Conservation (phyloP, 2,888 invertebrate species). For the Epirrhoe alternata region DNA sequence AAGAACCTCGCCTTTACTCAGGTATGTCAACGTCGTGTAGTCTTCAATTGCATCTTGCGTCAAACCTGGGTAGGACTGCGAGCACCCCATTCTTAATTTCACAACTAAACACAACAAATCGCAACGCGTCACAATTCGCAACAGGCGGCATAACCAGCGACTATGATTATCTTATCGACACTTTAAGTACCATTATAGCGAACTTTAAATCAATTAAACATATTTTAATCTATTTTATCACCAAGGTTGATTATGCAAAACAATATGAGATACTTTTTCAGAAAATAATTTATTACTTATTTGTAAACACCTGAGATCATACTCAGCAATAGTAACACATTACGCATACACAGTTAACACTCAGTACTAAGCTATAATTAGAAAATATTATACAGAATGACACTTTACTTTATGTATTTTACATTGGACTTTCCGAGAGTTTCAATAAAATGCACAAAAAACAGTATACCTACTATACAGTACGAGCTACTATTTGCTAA, state of each 20-base stretch:
- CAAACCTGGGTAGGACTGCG: slow-evolving; percentile 76
- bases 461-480: slow-evolving; percentile 24
- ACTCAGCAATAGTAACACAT: slow-evolving; percentile 70
- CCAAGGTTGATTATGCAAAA: not conserved
- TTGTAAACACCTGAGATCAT: slow-evolving; percentile 68
- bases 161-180: slow-evolving; percentile 28
- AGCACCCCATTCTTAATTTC: slow-evolving; percentile 74
- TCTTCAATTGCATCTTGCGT: slow-evolving; percentile 86
- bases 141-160: slow-evolving; percentile 21
- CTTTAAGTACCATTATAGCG: slow-evolving; percentile 11
- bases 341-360: slow-evolving; percentile 42
- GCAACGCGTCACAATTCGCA: not conserved
- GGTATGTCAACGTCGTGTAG: slow-evolving; percentile 85
- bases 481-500: slow-evolving; percentile 54
- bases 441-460: slow-evolving; percentile 30
- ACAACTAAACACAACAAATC: slow-evolving; percentile 5
- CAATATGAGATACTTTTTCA: not conserved
- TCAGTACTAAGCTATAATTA: slow-evolving; percentile 29
- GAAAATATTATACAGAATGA: slow-evolving; percentile 20
- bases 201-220: slow-evolving; percentile 17
- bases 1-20: slow-evolving; percentile 86
- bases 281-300: slow-evolving; percentile 76
- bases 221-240: not conserved
- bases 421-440: not conserved
- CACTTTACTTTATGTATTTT: slow-evolving; percentile 2